Evolutionary conservation across 2,113 vertebrate genomes (phyloP), one percentile per base, ranked within the genome.

Genomic region (Ancistrus triradiatus): DNA sequence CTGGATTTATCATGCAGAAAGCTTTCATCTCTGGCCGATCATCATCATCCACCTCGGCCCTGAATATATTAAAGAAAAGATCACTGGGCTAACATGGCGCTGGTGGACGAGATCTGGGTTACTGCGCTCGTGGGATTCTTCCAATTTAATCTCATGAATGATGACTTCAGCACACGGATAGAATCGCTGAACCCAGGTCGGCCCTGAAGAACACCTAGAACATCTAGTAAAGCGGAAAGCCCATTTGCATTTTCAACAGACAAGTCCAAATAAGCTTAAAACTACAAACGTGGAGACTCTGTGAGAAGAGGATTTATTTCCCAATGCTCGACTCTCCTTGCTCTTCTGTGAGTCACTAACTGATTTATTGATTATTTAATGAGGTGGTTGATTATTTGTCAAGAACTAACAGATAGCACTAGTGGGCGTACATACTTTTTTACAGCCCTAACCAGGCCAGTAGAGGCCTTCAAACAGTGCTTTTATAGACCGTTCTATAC

Each of bases 91-190:
- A 73, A 81, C 68, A 74, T 66, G 56, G 66, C 73, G 73, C 79
- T 82, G 72, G 68, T 65, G 24, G 65, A 40, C 75, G 67, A 81
- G 72, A 83, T 83, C 76, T 76, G 73, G 74, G 82, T 84, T 83
- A 83, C 78, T 78, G 78, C 77, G 66, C 69, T 73, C 79, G 64
- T 74, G 75, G 67, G 77, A 82, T 84, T 81, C 75, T 63, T 83
- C 74, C 47, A 81, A 74, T 84, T 87, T 87, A 86, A 88, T 88
- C 87, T 86, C 81, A 85, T 86, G 83, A 87, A 78, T 83, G 82
- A 87, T 85, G 86, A 86, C 81, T 84, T 84, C 83, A 70, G 66
- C 75, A 73, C 69, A 38, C 59, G 68, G 79, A 78, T 70, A 84
- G 75, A 80, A 79, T 80, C 82, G 68, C 72, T 74, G 70, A 78